These are phyloP conservation scores for Lophius americanus DNA, from an alignment of 2,797 vertebrate species.

Conservation along the genomic window DNA sequence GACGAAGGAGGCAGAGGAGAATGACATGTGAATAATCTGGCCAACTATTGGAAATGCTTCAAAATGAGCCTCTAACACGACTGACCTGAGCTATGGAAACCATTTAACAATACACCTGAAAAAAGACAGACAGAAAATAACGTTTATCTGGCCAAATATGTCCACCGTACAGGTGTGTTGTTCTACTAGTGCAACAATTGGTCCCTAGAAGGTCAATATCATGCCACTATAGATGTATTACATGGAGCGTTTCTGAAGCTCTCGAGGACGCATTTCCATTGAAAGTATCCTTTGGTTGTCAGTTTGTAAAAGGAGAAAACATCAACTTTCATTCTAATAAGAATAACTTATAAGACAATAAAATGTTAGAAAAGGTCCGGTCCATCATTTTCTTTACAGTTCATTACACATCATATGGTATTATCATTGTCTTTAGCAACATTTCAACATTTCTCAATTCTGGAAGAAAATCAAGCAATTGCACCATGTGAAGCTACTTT, in stretches of 20 bases:
- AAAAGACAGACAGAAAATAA: constrained; percentile 9
- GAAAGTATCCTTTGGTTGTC: background rate
- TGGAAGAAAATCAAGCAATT: constrained; percentile 13
- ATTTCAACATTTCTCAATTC: background rate
- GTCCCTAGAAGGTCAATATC: too few relatives aligned
- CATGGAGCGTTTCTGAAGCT: too few relatives aligned
- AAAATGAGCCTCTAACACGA: background rate
- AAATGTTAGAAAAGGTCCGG: background rate
- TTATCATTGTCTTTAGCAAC: background rate
- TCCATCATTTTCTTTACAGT: background rate
- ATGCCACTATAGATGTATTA: too few relatives aligned
- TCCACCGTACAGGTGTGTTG: constrained; percentile 12
- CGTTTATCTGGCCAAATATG: constrained; percentile 2
- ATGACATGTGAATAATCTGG: background rate
- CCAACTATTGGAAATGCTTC: background rate
- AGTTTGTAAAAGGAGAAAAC: background rate
- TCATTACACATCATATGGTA: background rate
- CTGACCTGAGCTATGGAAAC: background rate
- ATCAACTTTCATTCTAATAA: background rate
- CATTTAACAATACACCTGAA: background rate
- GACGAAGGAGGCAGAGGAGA: background rate
- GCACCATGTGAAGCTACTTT: background rate
- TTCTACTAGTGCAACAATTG: background rate
- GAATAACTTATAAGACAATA: background rate
- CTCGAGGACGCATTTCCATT: background rate